Conservation (phyloP, 2,113 vertebrate genomes). For the Corythaixoides concolor region DNA sequence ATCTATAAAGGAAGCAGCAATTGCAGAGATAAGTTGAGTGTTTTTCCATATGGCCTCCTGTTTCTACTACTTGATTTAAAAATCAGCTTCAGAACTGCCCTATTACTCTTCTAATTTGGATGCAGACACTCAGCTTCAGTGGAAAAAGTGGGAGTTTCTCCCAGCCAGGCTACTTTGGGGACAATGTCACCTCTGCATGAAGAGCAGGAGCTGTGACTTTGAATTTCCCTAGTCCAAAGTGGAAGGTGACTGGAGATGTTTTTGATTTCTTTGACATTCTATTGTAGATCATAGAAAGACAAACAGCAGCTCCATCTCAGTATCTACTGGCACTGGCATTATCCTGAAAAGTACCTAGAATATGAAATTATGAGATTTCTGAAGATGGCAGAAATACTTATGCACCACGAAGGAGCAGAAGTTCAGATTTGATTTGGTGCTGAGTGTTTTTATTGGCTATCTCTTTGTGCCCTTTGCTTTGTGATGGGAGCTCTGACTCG, state of each 20-base stretch:
- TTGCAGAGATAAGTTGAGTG: neutral
- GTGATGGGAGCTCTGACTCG: neutral
- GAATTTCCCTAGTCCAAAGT: neutral
- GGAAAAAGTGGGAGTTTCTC: neutral
- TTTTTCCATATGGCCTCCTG: neutral
- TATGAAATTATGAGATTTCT: neutral
- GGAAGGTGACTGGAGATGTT: fast-evolving
- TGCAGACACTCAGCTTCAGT: neutral
- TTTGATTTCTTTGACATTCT: neutral
- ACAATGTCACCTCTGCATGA: fast-evolving
- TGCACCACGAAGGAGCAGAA: neutral
- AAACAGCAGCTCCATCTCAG: neutral
- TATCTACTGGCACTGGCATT: neutral
- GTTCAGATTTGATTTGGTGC: neutral
- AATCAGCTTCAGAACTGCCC: neutral
- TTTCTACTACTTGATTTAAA: neutral
- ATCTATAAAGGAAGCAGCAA: neutral
- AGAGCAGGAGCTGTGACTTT: neutral
- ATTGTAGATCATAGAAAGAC: neutral
- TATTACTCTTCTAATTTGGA: neutral
- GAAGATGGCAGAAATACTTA: neutral
- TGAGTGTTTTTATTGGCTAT: neutral
- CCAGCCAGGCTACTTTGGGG: neutral
- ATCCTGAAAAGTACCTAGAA: neutral
- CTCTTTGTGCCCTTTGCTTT: neutral